Base-by-base conservation (phyloP, 2,113 vertebrate species). In the Etheostoma spectabile region DNA sequence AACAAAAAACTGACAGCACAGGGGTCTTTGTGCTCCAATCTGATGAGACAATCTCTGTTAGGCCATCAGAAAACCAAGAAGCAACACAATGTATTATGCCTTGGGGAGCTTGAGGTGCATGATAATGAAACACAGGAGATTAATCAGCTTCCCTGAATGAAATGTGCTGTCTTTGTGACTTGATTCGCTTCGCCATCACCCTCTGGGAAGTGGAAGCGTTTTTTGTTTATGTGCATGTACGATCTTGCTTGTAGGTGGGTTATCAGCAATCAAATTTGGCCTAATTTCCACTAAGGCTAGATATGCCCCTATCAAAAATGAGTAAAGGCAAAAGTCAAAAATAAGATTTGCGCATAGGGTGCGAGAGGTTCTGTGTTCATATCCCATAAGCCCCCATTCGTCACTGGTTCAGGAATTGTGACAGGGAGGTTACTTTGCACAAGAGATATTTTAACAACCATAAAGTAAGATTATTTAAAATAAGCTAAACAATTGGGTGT, bases 71-170 rank as follows among this genome's bases (percentile, higher is more conserved):
- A 85, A 52, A 64, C 55, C 18, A 64, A 73, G 81, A 74, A 65
- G 74, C 85, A 67, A 49, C 38, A 61, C 69, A 66, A 70, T 68
- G 62, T 55, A 55, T 33, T 13, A 48, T 19, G 38, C 83, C 75
- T 35, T 0, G 0, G 86, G 91, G 90, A 84, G 69, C 64, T 45
- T 1, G 3, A 65, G 72, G 67, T 59, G 35, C 48, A 53, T 21
- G 69, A 76, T 93, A 92, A 89, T 89, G 64, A 88, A 89, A 77
- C 93, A 91, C 91, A 66, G 38, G 93, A 88, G 94, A 92, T 92
- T 92, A 93, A 93, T 92, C 85, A 91, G 57, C 61, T 64, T 73
- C 73, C n/a, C 75, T 80, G 60, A 80, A 56, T 86, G 21, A 86
- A 83, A 86, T 35, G 27, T 87, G 87, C 89, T 89, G 84, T n/a